A percentile compares a stretch with the other conserved stretches of the same genome.
phyloP scores from a whole-genome alignment of 2,113 vertebrate genomes.

The Rhinopithecus roxellana region DNA sequence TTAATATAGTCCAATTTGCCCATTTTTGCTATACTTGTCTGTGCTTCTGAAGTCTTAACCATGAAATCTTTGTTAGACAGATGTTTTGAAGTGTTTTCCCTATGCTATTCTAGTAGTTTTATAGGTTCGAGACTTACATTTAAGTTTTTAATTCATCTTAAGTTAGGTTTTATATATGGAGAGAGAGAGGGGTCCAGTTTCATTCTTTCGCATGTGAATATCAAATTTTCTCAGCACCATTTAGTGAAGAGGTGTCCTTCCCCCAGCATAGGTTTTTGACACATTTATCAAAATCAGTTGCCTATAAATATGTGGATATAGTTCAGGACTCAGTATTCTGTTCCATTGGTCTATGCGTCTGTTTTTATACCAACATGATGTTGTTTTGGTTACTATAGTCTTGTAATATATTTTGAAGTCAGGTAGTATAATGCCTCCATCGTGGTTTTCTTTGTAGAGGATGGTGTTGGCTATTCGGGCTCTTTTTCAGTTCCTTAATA shows the following conservation, averaged over 20 bases:
- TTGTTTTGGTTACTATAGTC: neutral
- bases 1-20: neutral
- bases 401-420: neutral
- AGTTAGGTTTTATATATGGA: neutral
- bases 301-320: neutral
- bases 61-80: neutral
- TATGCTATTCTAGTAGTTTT: neutral
- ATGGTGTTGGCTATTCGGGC: neutral
- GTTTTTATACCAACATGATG: neutral
- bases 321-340: neutral
- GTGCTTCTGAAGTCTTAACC: neutral
- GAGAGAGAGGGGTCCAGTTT: neutral
- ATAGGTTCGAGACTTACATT: neutral
- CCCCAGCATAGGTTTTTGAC: neutral
- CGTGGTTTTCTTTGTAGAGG: too few species aligned
- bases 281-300: neutral
- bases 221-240: neutral
- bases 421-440: neutral
- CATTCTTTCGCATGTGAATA: neutral
- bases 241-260: neutral
- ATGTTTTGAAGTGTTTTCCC: neutral
- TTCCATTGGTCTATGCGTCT: neutral
- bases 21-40: neutral
- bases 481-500: neutral
- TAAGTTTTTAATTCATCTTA: neutral